Conservation (phyloP, 2,113 vertebrate species). For the Semnopithecus entellus region DNA sequence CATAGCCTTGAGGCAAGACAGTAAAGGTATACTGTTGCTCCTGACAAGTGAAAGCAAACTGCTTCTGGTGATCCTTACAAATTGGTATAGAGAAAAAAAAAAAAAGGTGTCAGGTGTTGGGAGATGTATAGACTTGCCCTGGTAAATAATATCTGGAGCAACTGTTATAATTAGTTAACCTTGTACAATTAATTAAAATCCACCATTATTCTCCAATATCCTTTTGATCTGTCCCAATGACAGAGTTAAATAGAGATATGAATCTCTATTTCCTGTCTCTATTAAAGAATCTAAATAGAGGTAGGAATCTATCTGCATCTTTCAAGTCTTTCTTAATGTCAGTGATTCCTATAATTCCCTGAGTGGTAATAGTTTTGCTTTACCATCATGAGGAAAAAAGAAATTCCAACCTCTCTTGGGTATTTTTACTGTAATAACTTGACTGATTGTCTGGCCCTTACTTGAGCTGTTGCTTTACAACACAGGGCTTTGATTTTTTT, state of each 20-base stretch:
- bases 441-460: background rate
- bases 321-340: background rate
- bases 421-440: background rate
- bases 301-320: background rate
- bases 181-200: background rate
- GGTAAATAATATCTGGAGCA: background rate
- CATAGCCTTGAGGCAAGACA: background rate
- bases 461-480: background rate
- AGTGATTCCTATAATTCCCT: background rate
- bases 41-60: background rate
- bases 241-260: background rate
- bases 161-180: background rate
- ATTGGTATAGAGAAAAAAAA: background rate
- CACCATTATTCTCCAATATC: background rate
- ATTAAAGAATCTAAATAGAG: background rate
- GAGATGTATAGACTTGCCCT: background rate
- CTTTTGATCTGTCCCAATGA: background rate
- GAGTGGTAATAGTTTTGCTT: background rate
- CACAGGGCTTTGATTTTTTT: background rate
- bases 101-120: background rate
- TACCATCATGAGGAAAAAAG: background rate
- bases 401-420: background rate
- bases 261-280: too few species aligned
- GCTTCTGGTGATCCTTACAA: background rate
- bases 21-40: background rate